Percentiles rank a stretch among this genome's conserved stretches.
Evolutionary conservation across 2,797 vertebrate species (phyloP).

Genomic region (Rhabdomys pumilio): DNA sequence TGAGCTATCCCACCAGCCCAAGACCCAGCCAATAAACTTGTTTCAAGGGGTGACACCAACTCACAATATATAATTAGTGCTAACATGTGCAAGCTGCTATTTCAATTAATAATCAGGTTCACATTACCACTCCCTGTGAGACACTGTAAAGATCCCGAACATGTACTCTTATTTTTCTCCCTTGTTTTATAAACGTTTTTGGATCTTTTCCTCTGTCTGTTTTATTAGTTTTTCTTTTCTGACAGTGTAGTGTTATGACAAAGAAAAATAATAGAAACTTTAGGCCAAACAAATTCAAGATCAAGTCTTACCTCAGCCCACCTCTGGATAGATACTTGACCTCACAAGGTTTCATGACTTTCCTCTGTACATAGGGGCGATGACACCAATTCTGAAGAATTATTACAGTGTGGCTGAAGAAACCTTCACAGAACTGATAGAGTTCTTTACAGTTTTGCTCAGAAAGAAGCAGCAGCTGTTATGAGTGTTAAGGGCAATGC

Average conservation of each 20-base stretch:
- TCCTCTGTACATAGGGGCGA: background rate
- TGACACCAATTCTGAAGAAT: background rate
- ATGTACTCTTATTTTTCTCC: background rate
- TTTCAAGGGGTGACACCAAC: background rate
- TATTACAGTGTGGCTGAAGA: background rate
- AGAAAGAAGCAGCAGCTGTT: background rate
- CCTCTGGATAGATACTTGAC: constrained; percentile 14
- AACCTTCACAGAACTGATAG: background rate
- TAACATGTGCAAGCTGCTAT: background rate
- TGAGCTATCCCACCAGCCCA: background rate
- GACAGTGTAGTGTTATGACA: background rate
- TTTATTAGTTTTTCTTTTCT: background rate
- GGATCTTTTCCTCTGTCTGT: background rate
- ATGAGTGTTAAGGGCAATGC: background rate
- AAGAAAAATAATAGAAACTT: background rate
- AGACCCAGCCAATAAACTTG: background rate
- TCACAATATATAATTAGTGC: background rate
- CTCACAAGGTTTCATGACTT: background rate
- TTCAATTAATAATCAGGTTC: background rate
- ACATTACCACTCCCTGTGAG: constrained; percentile 7
- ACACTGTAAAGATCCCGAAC: background rate
- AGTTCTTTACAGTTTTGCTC: background rate
- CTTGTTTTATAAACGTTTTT: background rate
- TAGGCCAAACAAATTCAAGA: background rate
- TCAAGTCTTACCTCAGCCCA: constrained; percentile 28